phyloP scores from a whole-genome alignment of 30 jellyfish, hydroid and myxozoan genomes.

The Sanderia malayensis region DNA sequence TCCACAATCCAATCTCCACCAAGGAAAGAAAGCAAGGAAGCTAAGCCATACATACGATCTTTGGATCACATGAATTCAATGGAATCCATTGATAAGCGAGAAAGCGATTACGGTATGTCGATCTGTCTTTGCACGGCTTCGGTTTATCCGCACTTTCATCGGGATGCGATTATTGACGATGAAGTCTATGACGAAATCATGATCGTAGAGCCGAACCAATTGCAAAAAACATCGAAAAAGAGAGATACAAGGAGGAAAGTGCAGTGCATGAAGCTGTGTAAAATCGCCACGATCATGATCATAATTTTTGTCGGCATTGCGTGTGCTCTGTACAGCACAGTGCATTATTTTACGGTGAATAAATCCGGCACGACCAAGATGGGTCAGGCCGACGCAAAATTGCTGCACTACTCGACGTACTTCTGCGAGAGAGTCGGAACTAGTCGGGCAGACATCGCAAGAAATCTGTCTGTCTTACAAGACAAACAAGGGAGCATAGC shows the following conservation, averaged over 20 bases:
- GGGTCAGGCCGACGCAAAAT: conserved; percentile 62
- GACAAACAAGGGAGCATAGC: conserved; percentile 17
- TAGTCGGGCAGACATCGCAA: conserved; percentile 13
- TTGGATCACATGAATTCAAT: background rate
- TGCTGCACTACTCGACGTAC: conserved; percentile 61
- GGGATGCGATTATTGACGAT: conserved; percentile 45
- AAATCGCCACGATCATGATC: conserved; percentile 2
- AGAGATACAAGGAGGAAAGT: conserved; percentile 21
- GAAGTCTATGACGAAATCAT: conserved; percentile 46
- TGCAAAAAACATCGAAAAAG: conserved; percentile 19
- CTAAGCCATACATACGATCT: background rate
- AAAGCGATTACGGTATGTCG: conserved; percentile 1
- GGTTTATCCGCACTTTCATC: conserved; percentile 57
- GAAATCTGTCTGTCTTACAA: conserved; percentile 38
- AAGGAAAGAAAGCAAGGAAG: background rate
- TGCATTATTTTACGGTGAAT: conserved; percentile 40
- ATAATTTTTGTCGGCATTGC: conserved; percentile 42
- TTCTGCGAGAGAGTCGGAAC: conserved; percentile 54
- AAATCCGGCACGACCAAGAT: conserved; percentile 27
- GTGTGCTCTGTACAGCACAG: conserved; percentile 43
- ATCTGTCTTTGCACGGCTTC: conserved; percentile 56
- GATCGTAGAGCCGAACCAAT: conserved; percentile 48
- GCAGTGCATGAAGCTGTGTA: conserved; percentile 41
- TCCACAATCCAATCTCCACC: background rate
- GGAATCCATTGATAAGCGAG: background rate